Evolutionary conservation across 2,888 invertebrate species (phyloP).

Genomic region (Noctua fimbriata): DNA sequence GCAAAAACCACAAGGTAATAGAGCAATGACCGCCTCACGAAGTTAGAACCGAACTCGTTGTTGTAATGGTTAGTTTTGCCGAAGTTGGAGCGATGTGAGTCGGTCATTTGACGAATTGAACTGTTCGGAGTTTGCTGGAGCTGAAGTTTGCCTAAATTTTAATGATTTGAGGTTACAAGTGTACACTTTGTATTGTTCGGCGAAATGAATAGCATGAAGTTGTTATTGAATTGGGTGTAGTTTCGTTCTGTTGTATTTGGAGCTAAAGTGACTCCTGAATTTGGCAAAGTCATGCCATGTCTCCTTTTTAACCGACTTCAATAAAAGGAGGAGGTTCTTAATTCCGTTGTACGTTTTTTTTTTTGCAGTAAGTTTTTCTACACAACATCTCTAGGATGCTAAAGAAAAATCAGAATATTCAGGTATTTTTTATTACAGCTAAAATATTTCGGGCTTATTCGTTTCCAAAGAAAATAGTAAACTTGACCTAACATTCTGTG

Average conservation of each 20-base stretch:
- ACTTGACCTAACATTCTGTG: background rate
- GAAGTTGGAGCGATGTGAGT: constrained; percentile 34
- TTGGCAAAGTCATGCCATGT: background rate
- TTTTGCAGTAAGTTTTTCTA: background rate
- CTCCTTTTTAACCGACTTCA: too few species aligned
- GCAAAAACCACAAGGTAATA: constrained; percentile 62
- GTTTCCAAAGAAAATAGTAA: background rate
- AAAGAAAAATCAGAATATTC: background rate
- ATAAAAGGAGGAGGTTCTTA: too few species aligned
- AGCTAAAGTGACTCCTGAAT: background rate
- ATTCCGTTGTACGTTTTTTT: too few species aligned
- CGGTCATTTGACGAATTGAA: constrained; percentile 35
- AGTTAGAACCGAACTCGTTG: constrained; percentile 32
- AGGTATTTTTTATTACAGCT: background rate
- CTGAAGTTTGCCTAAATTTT: constrained; percentile 37
- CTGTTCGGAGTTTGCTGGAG: constrained; percentile 21
- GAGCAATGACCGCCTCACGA: constrained; percentile 55
- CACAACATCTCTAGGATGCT: background rate
- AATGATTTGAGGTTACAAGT: constrained; percentile 37
- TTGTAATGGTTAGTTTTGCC: constrained; percentile 44
- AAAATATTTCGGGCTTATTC: background rate
- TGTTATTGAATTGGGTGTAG: background rate
- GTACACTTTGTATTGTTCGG: constrained; percentile 14
- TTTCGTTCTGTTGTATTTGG: background rate
- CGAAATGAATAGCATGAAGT: background rate